Percentiles rank a stretch among this genome's conserved stretches.
Conservation (phyloP, 1,140 invertebrate species). For the Teleopsis dalmanni region DNA sequence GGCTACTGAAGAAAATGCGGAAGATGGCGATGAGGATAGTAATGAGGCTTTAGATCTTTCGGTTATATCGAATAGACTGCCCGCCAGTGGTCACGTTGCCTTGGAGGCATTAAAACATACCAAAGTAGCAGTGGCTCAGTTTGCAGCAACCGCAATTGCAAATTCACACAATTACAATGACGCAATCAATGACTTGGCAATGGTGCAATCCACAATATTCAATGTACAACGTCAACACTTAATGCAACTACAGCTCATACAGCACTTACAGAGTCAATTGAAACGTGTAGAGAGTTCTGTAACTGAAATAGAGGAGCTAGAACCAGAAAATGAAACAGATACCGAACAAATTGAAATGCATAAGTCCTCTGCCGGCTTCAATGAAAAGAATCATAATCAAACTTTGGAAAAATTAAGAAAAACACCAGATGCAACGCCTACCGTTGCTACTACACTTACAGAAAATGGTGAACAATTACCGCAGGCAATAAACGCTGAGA, state of each 20-base stretch:
- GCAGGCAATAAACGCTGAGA: constrained; percentile 3
- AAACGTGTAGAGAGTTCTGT: constrained; percentile 13
- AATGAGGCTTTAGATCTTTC: constrained; percentile 40
- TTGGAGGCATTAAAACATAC: constrained; percentile 84
- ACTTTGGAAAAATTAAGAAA: too few species aligned
- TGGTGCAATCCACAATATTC: constrained; percentile 80
- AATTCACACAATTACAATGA: constrained; percentile 67
- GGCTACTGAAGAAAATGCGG: not conserved
- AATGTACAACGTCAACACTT: constrained; percentile 90
- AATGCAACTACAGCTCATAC: constrained; percentile 85
- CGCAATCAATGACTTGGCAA: constrained; percentile 69
- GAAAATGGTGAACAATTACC: not conserved
- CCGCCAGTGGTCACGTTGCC: constrained; percentile 48
- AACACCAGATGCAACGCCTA: too few species aligned
- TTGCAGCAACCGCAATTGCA: constrained; percentile 75
- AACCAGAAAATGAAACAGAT: not conserved
- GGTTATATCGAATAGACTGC: constrained; percentile 28
- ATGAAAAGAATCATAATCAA: too few species aligned
- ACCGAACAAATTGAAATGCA: too few species aligned
- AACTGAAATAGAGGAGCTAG: not conserved
- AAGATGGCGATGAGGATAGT: constrained; percentile 16
- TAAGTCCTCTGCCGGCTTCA: too few species aligned
- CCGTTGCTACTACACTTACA: too few species aligned
- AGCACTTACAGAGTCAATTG: constrained; percentile 83
- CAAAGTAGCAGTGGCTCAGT: constrained; percentile 78